Percentiles rank a stretch among this genome's conserved stretches.
phyloP scores from a whole-genome alignment of 2,888 invertebrate species.

The Dysmachus trigonus region DNA sequence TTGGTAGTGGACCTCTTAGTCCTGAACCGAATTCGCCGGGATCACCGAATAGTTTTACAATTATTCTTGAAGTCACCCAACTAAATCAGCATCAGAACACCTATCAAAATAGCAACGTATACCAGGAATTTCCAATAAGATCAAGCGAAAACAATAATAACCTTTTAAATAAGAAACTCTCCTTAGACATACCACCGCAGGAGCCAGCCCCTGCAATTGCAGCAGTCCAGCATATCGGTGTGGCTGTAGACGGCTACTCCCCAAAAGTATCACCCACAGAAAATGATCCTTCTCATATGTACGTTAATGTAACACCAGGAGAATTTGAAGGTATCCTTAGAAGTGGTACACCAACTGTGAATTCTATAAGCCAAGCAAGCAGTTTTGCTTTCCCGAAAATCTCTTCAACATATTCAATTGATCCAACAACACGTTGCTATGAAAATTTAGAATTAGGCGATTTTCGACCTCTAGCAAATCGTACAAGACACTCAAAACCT shows the following conservation, averaged over 20 bases:
- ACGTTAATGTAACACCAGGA: slow-evolving; percentile 65
- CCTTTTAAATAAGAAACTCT: slow-evolving; percentile 57
- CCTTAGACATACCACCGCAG: slow-evolving; percentile 60
- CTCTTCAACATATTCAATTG: slow-evolving; percentile 42
- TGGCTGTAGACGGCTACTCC: background rate
- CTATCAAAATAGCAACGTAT: slow-evolving; percentile 66
- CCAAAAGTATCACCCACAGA: slow-evolving; percentile 40
- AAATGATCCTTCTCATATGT: slow-evolving; percentile 58
- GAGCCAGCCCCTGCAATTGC: slow-evolving; percentile 59
- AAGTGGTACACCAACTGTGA: slow-evolving; percentile 40
- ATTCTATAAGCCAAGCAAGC: slow-evolving; percentile 23
- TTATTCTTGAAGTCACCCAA: slow-evolving; percentile 68
- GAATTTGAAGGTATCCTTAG: slow-evolving; percentile 53
- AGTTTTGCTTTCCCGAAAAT: slow-evolving; percentile 46
- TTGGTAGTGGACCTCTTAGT: slow-evolving; percentile 57
- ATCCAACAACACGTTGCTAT: slow-evolving; percentile 51
- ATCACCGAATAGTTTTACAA: slow-evolving; percentile 67
- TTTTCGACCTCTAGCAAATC: slow-evolving; percentile 42
- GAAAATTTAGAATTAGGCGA: slow-evolving; percentile 53
- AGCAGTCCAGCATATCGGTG: background rate
- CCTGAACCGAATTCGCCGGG: slow-evolving; percentile 63
- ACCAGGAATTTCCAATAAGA: slow-evolving; percentile 68
- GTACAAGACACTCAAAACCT: slow-evolving; percentile 51
- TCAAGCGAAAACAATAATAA: slow-evolving; percentile 66
- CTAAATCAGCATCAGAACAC: slow-evolving; percentile 63